Conservation (phyloP, 2,113 vertebrate genomes). For the Erpornis zantholeuca region DNA sequence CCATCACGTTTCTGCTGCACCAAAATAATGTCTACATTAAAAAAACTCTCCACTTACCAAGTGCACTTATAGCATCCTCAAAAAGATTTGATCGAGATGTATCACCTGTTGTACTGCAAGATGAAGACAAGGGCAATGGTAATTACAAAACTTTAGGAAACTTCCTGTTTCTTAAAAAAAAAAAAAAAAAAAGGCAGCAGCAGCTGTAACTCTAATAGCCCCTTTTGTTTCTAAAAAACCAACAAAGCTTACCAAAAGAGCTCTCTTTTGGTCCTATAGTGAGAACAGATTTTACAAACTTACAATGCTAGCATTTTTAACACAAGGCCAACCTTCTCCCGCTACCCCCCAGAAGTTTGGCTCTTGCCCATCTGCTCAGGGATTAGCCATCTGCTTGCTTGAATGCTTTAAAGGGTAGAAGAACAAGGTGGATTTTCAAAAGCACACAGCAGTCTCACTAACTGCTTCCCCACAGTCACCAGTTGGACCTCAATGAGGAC, state of each 20-base stretch:
- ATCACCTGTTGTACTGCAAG: conserved; percentile 80
- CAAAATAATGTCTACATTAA: conserved; percentile 21
- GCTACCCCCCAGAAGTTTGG: neutral
- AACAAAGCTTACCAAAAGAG: conserved; percentile 3
- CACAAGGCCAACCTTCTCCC: neutral
- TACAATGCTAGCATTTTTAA: conserved; percentile 20
- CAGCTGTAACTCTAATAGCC: conserved; percentile 32
- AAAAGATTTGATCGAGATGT: conserved; percentile 87
- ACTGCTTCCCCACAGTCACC: neutral
- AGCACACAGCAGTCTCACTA: neutral
- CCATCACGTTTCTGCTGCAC: neutral
- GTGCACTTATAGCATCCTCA: conserved; percentile 92
- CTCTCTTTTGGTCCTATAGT: neutral
- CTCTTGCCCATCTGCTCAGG: conserved; percentile 13
- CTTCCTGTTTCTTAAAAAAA: neutral
- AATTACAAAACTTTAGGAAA: conserved; percentile 52
- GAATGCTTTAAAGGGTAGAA: neutral
- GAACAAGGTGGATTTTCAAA: conserved; percentile 6
- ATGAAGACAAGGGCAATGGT: conserved; percentile 60
- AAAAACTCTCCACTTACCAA: conserved; percentile 80
- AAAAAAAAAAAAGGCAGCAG: neutral
- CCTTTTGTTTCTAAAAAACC: neutral
- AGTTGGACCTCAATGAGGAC: neutral
- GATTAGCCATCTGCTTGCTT: conserved; percentile 27
- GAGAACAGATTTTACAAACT: neutral